phyloP scores from a whole-genome alignment of 2,888 invertebrate species.

The Callimorpha dominula region DNA sequence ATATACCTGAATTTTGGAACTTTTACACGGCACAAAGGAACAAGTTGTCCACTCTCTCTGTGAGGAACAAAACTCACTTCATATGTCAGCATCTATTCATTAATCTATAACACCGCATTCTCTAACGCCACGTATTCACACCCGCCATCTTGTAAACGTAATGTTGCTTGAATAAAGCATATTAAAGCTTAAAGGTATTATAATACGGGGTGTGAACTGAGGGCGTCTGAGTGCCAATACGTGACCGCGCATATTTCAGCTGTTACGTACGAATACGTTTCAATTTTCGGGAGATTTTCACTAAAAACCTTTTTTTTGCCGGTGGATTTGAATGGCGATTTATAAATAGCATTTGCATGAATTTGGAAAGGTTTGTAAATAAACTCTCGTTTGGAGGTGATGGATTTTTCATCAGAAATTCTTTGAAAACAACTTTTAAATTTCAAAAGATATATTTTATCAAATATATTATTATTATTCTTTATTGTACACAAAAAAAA shows the following conservation, averaged over 20 bases:
- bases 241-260: constrained; percentile 61
- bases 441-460: neutral
- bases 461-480: neutral
- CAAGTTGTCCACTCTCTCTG: too few species aligned
- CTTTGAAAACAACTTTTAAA: neutral
- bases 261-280: constrained; percentile 37
- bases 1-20: too few species aligned
- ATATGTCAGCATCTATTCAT: neutral
- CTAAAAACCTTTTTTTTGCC: constrained; percentile 23
- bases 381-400: neutral
- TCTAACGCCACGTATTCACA: constrained; percentile 28
- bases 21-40: too few species aligned
- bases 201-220: constrained; percentile 43
- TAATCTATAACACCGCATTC: neutral
- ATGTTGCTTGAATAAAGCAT: constrained; percentile 48
- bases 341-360: constrained; percentile 7
- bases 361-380: constrained; percentile 2
- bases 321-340: constrained; percentile 1
- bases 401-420: neutral
- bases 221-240: constrained; percentile 57
- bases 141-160: constrained; percentile 41
- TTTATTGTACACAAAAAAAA: too few species aligned
- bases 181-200: constrained; percentile 46
- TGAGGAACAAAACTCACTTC: too few species aligned
- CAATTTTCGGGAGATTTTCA: constrained; percentile 57